A percentile compares a stretch with the other conserved stretches of the same genome.
phyloP scores from a whole-genome alignment of 2,797 vertebrate genomes.

The Liasis olivaceus region DNA sequence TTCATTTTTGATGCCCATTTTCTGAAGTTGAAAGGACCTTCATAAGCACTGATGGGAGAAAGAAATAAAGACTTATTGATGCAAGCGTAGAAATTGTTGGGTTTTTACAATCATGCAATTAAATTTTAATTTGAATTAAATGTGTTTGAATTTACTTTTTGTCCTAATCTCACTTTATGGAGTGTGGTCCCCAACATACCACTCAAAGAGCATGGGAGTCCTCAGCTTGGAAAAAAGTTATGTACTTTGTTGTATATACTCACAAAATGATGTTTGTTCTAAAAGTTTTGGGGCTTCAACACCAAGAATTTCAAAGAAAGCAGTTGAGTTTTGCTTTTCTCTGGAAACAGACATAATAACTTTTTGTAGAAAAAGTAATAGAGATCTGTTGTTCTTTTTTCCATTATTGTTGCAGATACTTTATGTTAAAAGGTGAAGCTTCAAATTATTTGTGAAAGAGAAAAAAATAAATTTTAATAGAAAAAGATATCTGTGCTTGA shows the following conservation, averaged over 20 bases:
- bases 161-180: neutral
- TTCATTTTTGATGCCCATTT: too few relatives aligned
- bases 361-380: neutral
- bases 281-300: neutral
- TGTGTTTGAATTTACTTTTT: neutral
- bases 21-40: too few relatives aligned
- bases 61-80: too few relatives aligned
- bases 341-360: neutral
- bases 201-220: neutral
- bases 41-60: too few relatives aligned
- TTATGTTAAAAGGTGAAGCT: neutral
- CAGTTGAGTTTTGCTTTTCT: neutral
- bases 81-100: too few relatives aligned
- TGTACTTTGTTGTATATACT: neutral
- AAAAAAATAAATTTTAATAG: neutral
- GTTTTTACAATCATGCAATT: too few relatives aligned
- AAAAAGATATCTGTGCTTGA: neutral
- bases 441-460: neutral
- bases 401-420: neutral
- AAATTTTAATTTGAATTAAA: neutral
- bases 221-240: neutral
- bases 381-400: neutral
- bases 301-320: neutral
- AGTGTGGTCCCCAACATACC: neutral
- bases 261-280: neutral